Base-by-base conservation (phyloP, 1,140 invertebrate genomes). In the Andrena cerasifolii region DNA sequence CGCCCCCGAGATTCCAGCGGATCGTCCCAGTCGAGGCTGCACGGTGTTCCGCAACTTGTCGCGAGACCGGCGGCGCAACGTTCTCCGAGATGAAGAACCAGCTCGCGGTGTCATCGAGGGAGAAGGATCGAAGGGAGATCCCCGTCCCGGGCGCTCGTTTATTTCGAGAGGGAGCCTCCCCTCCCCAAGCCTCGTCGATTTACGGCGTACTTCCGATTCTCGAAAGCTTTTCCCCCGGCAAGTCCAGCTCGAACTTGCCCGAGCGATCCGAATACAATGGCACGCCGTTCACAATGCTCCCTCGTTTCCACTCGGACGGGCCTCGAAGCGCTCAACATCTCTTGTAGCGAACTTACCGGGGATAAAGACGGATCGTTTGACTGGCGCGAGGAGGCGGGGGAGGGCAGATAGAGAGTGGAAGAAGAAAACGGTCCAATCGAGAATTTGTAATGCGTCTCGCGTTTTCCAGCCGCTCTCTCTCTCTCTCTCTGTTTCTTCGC, bases 171-270 rank as follows among this genome's bases (percentile, higher is more conserved):
- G 65, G 24, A 10, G 3, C 18, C 49, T 65, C 28, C 21, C 4
- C 8, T 8, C 47, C 18, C n/a, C n/a, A n/a, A n/a, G n/a, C 36
- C 28, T 31, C 21, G 10, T 33, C 72, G 59, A 65, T 74, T 74
- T 65, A 65, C 62, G 62, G 47, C 14, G 24, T 45, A 65, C 62
- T 45, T 47, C 62, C 58, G 59, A 53, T 63, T 31, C 59, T 43
- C 36, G 59, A 18, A 54, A 74, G 33, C 71, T 33, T 63, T 21
- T 6, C 18, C n/a, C n/a, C n/a, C n/a, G n/a, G n/a, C n/a, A n/a
- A n/a, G 3, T 28, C 24, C n/a, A 47, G 40, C 24, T 65, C 45
- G 43, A 40, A 47, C 43, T 28, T 49, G 8, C 7, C 16, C 24
- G 43, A 40, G 10, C 33, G 47, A 73, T 54, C 36, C 24, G 33